Evolutionary conservation across 2,888 invertebrate species (phyloP).

Genomic region (Lasioglossum figueresi): DNA sequence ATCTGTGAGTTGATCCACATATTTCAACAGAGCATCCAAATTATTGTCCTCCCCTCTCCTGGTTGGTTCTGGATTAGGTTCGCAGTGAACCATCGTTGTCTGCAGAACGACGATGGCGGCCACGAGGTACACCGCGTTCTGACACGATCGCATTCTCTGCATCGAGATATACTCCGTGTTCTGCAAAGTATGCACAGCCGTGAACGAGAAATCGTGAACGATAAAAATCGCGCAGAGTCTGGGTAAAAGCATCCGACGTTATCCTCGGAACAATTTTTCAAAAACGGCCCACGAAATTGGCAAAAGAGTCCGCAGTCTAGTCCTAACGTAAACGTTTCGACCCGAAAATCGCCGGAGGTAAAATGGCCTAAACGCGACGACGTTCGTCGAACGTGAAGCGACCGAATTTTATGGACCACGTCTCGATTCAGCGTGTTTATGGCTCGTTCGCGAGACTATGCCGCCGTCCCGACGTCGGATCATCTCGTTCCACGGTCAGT

Average conservation of each 20-base stretch:
- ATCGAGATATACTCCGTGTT: background rate
- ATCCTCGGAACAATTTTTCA: no score
- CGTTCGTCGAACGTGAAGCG: no score
- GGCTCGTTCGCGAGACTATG: constrained; percentile 32
- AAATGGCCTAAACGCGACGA: no score
- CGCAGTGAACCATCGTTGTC: constrained; percentile 47
- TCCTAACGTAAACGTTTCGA: no score
- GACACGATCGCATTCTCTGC: constrained; percentile 39
- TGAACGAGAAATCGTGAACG: no score
- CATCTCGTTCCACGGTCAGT: constrained; percentile 24
- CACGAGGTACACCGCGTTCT: constrained; percentile 21
- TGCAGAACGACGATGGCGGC: constrained; percentile 47
- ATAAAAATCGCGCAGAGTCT: no score
- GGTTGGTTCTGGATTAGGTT: constrained; percentile 68
- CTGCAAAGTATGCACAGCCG: constrained; percentile 28
- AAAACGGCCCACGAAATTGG: no score
- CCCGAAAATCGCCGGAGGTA: no score
- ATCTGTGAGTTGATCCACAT: constrained; percentile 85
- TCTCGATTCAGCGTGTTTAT: constrained; percentile 48
- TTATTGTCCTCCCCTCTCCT: constrained; percentile 82
- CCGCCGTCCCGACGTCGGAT: background rate
- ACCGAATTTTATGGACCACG: background rate
- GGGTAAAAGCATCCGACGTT: no score
- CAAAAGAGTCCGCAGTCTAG: no score
- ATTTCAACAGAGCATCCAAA: constrained; percentile 84